Percentiles rank a stretch among this genome's conserved stretches.
These are phyloP conservation scores for Torymus texanus DNA, from an alignment of 2,888 invertebrate species.

Conservation along the genomic window DNA sequence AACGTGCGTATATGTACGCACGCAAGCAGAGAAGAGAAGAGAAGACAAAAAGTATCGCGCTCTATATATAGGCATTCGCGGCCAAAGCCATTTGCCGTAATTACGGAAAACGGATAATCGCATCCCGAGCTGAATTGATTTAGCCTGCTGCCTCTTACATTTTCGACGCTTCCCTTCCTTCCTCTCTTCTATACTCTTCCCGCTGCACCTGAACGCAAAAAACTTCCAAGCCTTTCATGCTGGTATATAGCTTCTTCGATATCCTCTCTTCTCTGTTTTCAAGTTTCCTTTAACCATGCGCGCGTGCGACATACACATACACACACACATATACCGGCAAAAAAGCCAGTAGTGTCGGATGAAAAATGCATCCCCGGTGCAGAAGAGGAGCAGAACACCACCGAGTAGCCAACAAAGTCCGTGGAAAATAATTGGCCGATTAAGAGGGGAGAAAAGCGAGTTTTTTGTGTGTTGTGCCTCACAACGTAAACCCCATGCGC, in stretches of 20 bases:
- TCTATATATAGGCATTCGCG: background rate
- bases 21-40: too few relatives aligned
- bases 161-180: background rate
- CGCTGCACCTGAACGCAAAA: too few relatives aligned
- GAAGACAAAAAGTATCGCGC: background rate
- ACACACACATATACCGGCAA: background rate
- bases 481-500: background rate
- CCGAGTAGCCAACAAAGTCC: conserved; percentile 11
- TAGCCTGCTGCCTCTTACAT: background rate
- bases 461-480: background rate
- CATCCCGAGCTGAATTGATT: background rate
- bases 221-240: too few relatives aligned
- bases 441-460: conserved; percentile 23
- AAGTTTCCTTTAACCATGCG: background rate
- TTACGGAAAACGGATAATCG: background rate
- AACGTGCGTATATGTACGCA: too few relatives aligned
- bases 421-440: conserved; percentile 41
- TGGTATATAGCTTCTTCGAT: background rate
- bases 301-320: background rate
- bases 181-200: too few relatives aligned
- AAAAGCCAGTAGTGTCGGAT: background rate
- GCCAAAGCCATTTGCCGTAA: background rate
- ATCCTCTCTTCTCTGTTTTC: background rate
- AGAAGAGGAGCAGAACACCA: background rate
- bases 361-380: too few relatives aligned